phyloP scores from a whole-genome alignment of 2,113 vertebrate genomes.

The Gadus chalcogrammus region DNA sequence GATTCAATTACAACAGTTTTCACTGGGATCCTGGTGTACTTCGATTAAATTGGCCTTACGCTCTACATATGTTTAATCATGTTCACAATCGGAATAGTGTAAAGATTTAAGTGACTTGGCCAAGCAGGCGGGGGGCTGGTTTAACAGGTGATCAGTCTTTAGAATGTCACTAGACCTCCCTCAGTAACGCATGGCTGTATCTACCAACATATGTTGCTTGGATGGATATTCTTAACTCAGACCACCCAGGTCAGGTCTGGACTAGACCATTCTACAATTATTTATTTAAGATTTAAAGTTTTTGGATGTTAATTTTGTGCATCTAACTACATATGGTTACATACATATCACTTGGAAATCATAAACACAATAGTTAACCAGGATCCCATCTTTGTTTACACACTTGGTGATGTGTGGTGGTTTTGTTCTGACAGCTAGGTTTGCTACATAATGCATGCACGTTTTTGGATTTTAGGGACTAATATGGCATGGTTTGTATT shows the following conservation, averaged over 20 bases:
- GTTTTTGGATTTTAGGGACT: conserved; percentile 26
- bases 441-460: conserved; percentile 56
- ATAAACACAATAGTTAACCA: conserved; percentile 33
- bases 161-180: conserved; percentile 24
- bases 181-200: not conserved
- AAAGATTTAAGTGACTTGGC: not conserved
- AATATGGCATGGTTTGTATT: not conserved
- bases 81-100: not conserved
- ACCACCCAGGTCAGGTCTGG: not conserved
- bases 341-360: not conserved
- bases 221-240: not conserved
- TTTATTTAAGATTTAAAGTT: not conserved
- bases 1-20: conserved; percentile 9
- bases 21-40: conserved; percentile 55
- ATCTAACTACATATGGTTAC: not conserved
- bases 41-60: not conserved
- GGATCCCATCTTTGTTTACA: conserved; percentile 46
- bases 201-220: not conserved
- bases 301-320: not conserved
- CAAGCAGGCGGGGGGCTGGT: conserved; percentile 19
- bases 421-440: conserved; percentile 41
- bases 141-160: conserved; percentile 39
- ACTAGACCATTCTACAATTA: not conserved
- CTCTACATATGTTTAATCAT: not conserved
- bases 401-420: conserved; percentile 35